phyloP scores from a whole-genome alignment of 2,113 vertebrate genomes.

The Tychaedon coryphoeus region DNA sequence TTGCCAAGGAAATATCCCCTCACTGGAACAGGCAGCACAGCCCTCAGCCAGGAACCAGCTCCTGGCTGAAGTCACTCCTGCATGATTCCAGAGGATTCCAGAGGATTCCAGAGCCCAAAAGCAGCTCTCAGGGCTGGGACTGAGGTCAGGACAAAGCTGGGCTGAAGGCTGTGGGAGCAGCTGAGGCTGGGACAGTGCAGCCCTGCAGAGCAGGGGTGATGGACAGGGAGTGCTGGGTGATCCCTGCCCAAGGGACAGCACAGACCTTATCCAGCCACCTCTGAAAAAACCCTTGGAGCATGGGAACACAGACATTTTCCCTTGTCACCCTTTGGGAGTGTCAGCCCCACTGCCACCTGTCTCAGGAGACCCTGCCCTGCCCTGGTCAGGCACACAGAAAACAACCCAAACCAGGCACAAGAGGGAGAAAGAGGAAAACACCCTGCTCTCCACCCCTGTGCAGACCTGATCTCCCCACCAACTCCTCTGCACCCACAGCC shows the following conservation, averaged over 20 bases:
- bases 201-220: rapidly evolving
- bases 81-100: background rate
- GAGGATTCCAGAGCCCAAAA: background rate
- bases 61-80: background rate
- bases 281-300: background rate
- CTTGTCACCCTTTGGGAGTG: background rate
- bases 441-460: background rate
- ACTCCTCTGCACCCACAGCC: background rate
- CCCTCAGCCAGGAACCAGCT: background rate
- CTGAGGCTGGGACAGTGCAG: background rate
- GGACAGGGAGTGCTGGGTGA: background rate
- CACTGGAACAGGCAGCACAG: background rate
- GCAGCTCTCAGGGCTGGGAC: background rate
- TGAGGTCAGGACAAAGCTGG: background rate
- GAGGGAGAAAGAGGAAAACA: background rate
- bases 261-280: background rate
- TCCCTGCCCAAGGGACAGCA: background rate
- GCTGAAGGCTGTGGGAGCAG: background rate
- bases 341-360: background rate
- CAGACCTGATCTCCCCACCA: background rate
- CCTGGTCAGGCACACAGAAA: background rate
- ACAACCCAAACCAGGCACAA: background rate
- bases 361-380: background rate
- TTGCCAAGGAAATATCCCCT: background rate
- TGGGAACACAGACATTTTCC: background rate